Evolutionary conservation across 1,140 invertebrate genomes (phyloP).

Genomic region (Drosophila suzukii): DNA sequence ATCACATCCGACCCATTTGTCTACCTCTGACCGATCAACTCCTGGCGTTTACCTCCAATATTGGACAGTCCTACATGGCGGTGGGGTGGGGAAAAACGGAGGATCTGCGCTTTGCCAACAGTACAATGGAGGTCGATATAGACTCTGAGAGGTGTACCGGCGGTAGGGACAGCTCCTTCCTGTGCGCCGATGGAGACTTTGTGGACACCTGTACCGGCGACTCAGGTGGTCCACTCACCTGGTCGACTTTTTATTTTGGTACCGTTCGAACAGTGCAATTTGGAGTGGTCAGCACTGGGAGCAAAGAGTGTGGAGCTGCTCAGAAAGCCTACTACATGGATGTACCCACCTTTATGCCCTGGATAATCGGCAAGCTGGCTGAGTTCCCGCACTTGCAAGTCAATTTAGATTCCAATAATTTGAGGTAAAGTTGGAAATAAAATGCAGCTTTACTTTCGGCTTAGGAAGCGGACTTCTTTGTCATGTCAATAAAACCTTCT

Average conservation of each 20-base stretch:
- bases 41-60: background rate
- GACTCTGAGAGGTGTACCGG: background rate
- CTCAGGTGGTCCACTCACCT: constrained; percentile 2
- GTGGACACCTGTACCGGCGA: background rate
- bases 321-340: background rate
- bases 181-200: background rate
- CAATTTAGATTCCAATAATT: no score
- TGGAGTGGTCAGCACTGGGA: background rate
- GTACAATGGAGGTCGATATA: background rate
- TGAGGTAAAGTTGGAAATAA: background rate
- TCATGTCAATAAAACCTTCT: background rate
- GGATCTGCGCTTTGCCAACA: background rate
- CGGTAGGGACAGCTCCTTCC: background rate
- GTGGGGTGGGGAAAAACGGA: background rate
- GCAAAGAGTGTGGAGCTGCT: background rate
- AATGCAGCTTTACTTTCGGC: constrained; percentile 14
- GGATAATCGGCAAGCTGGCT: constrained; percentile 1
- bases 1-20: constrained; percentile 5
- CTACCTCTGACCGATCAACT: constrained; percentile 1
- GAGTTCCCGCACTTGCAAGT: no score
- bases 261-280: background rate
- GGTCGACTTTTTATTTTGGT: background rate
- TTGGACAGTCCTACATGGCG: background rate
- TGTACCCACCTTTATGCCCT: constrained; percentile 1
- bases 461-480: background rate